phyloP scores from a whole-genome alignment of 2,797 vertebrate genomes.

The Centropyge bicolor region DNA sequence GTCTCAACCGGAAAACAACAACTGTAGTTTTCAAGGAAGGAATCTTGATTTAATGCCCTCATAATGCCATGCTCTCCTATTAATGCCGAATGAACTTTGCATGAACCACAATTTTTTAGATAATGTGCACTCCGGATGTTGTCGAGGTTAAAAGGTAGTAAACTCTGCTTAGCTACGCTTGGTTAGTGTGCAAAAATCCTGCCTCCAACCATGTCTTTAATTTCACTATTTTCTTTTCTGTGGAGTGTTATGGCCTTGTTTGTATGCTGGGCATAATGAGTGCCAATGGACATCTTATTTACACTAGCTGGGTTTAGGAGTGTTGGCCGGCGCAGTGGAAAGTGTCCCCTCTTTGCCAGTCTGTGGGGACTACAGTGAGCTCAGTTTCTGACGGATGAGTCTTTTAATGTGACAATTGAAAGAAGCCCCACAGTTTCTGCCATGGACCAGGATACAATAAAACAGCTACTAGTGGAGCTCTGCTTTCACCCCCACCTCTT shows the following conservation, averaged over 20 bases:
- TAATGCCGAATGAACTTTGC: conserved; percentile 48
- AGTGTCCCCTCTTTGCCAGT: conserved; percentile 59
- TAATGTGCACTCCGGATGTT: conserved; percentile 14
- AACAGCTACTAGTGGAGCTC: conserved; percentile 56
- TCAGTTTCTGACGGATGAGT: conserved; percentile 71
- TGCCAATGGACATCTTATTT: conserved; percentile 72
- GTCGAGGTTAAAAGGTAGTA: conserved; percentile 29
- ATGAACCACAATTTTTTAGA: conserved; percentile 45
- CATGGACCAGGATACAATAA: conserved; percentile 65
- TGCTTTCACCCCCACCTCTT: conserved; percentile 46
- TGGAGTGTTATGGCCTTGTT: conserved; percentile 54
- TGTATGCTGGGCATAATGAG: conserved; percentile 58
- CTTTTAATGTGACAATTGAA: conserved; percentile 78
- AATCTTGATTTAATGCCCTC: conserved; percentile 45
- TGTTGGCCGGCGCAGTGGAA: conserved; percentile 68
- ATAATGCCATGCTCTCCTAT: conserved; percentile 11
- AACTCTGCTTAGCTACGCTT: conserved; percentile 46
- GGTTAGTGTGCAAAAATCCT: conserved; percentile 45
- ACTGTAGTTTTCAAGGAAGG: conserved; percentile 43
- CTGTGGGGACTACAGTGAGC: conserved; percentile 50
- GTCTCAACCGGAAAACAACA: conserved; percentile 48
- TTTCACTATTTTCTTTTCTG: conserved; percentile 55
- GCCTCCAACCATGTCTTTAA: conserved; percentile 46
- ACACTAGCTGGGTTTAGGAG: conserved; percentile 60
- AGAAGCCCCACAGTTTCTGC: conserved; percentile 68